Percentiles rank a stretch among this genome's conserved stretches.
Evolutionary conservation across 2,797 vertebrate species (phyloP).

Genomic region (Rhyacichthys aspro): DNA sequence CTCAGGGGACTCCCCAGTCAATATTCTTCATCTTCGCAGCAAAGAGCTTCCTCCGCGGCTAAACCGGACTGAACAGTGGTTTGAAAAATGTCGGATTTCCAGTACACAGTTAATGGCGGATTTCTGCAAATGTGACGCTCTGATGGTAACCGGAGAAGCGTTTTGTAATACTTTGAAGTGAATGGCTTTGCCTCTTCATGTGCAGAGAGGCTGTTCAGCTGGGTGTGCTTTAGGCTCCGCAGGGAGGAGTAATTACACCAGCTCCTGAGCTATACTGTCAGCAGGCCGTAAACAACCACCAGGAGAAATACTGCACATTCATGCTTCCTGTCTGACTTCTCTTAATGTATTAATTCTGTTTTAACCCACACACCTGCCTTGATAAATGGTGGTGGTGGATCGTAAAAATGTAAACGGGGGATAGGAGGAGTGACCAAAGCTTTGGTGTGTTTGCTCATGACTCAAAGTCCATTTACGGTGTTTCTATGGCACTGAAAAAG

Average conservation of each 20-base stretch:
- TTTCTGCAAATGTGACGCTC: slow-evolving; percentile 32
- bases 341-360: background rate
- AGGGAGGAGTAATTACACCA: slow-evolving; percentile 46
- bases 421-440: background rate
- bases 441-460: too few relatives aligned
- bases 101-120: slow-evolving; percentile 9
- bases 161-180: slow-evolving; percentile 31
- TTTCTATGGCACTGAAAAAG: too few relatives aligned
- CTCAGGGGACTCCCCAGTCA: slow-evolving; percentile 17
- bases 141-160: slow-evolving; percentile 27
- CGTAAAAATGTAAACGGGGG: too few relatives aligned
- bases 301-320: slow-evolving; percentile 16
- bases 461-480: too few relatives aligned
- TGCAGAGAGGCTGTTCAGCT: slow-evolving; percentile 38
- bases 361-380: background rate
- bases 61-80: background rate
- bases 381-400: background rate
- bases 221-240: slow-evolving; percentile 35
- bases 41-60: slow-evolving; percentile 40
- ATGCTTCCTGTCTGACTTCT: background rate
- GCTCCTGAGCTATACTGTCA: slow-evolving; percentile 25
- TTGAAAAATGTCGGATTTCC: slow-evolving; percentile 1
- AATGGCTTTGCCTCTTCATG: slow-evolving; percentile 19
- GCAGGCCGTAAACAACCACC: slow-evolving; percentile 13
- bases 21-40: slow-evolving; percentile 19